Conservation (phyloP, 2,888 invertebrate species). For the Aleiodes testaceus region DNA sequence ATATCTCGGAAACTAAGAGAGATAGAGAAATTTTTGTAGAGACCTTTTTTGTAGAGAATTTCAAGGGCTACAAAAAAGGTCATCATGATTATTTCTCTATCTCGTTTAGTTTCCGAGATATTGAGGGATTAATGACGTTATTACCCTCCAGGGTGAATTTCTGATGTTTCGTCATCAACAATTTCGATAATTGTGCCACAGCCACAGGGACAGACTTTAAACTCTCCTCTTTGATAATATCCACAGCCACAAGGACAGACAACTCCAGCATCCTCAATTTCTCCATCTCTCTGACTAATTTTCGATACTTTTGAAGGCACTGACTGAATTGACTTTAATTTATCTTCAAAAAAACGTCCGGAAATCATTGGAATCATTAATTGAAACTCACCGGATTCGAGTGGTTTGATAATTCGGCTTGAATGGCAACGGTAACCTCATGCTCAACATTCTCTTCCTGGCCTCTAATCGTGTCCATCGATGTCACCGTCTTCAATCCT, state of each 20-base stretch:
- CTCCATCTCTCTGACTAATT: neutral
- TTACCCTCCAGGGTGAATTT: slow-evolving; percentile 10
- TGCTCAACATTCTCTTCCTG: neutral
- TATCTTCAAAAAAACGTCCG: neutral
- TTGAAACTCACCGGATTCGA: slow-evolving; percentile 1
- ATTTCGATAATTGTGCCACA: slow-evolving; percentile 39
- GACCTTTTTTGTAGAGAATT: too few relatives aligned
- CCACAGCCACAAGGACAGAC: slow-evolving; percentile 53
- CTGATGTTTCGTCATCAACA: neutral
- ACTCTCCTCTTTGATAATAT: slow-evolving; percentile 34
- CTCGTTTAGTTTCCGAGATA: too few relatives aligned
- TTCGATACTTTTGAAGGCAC: neutral
- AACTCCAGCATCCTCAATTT: slow-evolving; percentile 29
- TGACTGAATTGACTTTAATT: slow-evolving; percentile 6
- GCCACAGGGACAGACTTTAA: slow-evolving; percentile 49
- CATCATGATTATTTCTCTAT: too few relatives aligned
- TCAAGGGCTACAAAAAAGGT: too few relatives aligned
- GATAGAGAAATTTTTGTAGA: too few relatives aligned
- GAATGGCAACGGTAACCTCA: neutral
- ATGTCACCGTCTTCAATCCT: slow-evolving; percentile 20
- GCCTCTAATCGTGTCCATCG: slow-evolving; percentile 8
- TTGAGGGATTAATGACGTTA: neutral
- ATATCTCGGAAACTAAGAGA: too few relatives aligned
- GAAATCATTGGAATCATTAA: neutral
- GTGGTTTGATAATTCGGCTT: neutral